These are phyloP conservation scores for Ctena decussata DNA, from an alignment of 2,888 invertebrate species.

Conservation along the genomic window DNA sequence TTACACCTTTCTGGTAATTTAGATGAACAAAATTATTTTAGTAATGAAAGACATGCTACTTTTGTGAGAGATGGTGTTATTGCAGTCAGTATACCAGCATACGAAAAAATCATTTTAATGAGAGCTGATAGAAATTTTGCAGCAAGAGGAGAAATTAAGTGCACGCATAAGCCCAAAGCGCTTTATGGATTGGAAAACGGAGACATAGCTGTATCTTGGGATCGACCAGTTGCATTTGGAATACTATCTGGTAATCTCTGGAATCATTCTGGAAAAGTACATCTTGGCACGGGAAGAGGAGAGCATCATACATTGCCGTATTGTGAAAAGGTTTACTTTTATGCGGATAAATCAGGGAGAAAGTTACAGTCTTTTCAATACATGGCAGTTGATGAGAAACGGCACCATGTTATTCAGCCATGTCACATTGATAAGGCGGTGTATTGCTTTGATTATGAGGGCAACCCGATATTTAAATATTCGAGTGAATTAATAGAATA, in stretches of 20 bases:
- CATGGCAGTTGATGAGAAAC: neutral
- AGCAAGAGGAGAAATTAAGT: neutral
- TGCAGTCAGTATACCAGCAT: neutral
- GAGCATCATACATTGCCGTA: neutral
- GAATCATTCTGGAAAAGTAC: neutral
- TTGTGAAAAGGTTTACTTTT: neutral
- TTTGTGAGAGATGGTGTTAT: neutral
- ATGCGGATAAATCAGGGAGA: neutral
- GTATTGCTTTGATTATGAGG: neutral
- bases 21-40: neutral
- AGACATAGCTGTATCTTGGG: neutral
- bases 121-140: neutral
- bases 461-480: neutral
- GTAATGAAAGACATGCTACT: neutral
- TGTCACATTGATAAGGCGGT: neutral
- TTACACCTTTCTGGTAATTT: neutral
- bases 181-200: neutral
- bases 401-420: neutral
- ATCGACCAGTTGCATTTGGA: neutral
- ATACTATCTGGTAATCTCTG: neutral
- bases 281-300: neutral
- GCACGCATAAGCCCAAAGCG: neutral
- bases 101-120: neutral
- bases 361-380: neutral
- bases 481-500: neutral